Conservation (phyloP, 2,113 vertebrate species). For the Pan paniscus region DNA sequence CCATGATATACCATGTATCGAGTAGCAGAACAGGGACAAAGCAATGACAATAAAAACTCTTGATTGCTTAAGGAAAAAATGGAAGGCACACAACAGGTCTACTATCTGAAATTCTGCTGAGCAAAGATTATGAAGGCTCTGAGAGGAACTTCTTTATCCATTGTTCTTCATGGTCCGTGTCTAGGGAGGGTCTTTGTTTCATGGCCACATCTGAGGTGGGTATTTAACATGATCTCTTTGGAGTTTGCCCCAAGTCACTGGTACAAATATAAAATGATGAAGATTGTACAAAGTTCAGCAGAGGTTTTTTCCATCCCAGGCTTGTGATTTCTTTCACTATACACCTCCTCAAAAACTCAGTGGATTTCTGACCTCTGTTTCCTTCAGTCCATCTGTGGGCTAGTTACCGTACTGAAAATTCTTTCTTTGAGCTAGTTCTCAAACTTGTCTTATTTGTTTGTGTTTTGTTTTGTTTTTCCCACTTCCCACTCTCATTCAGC, state of each 20-base stretch:
- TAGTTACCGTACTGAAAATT: background rate
- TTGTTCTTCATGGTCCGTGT: background rate
- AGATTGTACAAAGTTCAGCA: background rate
- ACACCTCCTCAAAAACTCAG: background rate
- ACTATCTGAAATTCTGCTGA: background rate
- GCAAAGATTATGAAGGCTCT: background rate
- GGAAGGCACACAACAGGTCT: background rate
- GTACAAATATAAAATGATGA: background rate
- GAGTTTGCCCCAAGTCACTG: background rate
- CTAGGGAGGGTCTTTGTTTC: background rate
- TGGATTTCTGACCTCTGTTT: background rate
- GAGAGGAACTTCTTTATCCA: background rate
- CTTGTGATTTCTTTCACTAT: background rate
- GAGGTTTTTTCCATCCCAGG: background rate
- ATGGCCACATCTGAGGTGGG: background rate
- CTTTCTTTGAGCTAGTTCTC: background rate
- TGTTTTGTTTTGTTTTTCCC: background rate
- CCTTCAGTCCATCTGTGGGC: background rate
- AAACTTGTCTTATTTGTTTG: background rate
- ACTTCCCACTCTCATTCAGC: background rate
- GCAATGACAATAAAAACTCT: background rate
- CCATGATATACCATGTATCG: background rate
- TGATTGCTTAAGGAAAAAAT: background rate
- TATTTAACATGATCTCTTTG: background rate
- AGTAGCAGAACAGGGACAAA: background rate